Evolutionary conservation across 2,113 vertebrate species (phyloP).

Genomic region (Dicentrarchus labrax): DNA sequence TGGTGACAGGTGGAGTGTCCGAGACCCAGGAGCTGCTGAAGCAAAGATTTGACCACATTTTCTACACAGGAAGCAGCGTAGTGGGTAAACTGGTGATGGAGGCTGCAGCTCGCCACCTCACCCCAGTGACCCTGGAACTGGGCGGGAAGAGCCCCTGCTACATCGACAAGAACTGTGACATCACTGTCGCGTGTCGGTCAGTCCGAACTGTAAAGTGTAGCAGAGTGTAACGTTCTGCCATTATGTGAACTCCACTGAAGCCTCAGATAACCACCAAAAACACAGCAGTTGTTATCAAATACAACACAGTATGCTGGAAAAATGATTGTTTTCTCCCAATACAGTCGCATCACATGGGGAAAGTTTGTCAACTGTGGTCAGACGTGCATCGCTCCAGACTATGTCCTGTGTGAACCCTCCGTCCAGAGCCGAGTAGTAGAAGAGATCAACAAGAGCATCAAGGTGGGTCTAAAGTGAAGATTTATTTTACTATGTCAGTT

Average conservation of each 20-base stretch:
- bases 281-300: background rate
- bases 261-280: no score
- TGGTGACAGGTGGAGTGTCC: constrained; percentile 87
- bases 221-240: background rate
- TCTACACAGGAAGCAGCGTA: constrained; percentile 88
- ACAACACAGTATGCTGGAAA: background rate
- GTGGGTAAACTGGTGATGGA: constrained; percentile 92
- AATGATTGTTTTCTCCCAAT: background rate
- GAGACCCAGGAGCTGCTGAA: constrained; percentile 91
- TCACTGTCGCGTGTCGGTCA: constrained; percentile 89
- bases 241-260: background rate
- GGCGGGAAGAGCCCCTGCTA: constrained; percentile 96
- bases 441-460: constrained; percentile 85
- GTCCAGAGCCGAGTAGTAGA: constrained; percentile 88
- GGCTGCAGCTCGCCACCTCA: constrained; percentile 90
- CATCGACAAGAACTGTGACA: constrained; percentile 90
- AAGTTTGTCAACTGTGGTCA: constrained; percentile 95
- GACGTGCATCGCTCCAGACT: constrained; percentile 95
- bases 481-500: background rate
- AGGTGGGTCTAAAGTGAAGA: constrained; percentile 72
- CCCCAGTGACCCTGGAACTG: constrained; percentile 93
- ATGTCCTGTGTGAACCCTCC: constrained; percentile 90
- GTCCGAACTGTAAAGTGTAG: background rate
- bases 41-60: constrained; percentile 91
- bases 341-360: constrained; percentile 91